Conservation (phyloP, 2,113 vertebrate genomes). For the Ailuropoda melanoleuca region DNA sequence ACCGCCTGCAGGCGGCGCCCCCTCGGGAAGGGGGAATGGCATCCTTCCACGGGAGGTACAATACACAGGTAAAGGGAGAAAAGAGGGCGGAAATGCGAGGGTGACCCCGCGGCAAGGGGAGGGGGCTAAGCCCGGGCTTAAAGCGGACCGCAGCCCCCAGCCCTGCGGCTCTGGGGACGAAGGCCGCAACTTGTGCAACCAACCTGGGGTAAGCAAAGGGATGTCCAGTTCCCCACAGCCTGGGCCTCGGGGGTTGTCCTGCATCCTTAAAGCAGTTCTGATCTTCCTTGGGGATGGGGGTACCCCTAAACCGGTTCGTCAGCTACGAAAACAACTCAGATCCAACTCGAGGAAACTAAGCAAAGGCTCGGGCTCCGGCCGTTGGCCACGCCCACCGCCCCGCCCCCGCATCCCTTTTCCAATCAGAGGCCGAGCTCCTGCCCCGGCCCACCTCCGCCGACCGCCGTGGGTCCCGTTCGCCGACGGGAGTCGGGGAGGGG, state of each 20-base stretch:
- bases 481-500: rapidly evolving
- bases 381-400: neutral
- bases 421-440: neutral
- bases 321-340: rapidly evolving
- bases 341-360: too few relatives aligned
- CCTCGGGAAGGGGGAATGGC: neutral
- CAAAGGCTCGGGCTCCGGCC: rapidly evolving
- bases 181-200: neutral
- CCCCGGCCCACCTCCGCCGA: rapidly evolving
- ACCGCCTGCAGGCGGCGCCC: neutral
- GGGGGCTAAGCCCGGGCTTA: neutral
- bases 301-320: too few relatives aligned
- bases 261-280: neutral
- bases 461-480: neutral
- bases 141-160: neutral
- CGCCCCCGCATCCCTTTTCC: neutral
- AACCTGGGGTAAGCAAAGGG: neutral
- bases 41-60: neutral
- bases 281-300: neutral
- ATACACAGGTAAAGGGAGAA: neutral
- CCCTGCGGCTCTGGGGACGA: neutral
- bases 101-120: neutral
- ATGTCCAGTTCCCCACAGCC: neutral
- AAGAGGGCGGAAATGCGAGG: neutral
- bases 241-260: neutral